Evolutionary conservation across 2,113 vertebrate species (phyloP), one percentile per base, ranked within the genome.

Genomic region (Chascanopsetta lugubris): DNA sequence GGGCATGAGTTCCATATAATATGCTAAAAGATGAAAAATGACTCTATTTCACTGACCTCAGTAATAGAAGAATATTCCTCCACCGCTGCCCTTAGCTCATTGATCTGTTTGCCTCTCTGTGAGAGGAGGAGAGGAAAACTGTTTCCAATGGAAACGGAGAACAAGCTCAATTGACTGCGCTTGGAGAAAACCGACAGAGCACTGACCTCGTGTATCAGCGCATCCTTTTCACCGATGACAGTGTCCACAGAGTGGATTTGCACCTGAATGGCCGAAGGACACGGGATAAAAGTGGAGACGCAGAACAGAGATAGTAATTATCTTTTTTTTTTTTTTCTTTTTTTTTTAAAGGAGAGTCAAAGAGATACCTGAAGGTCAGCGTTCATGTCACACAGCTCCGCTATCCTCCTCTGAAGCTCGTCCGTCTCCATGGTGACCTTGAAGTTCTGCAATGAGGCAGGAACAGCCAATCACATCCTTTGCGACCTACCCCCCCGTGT

Each of bases 11-110:
- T 30, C 4, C 4, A 30, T n/a, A n/a, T n/a, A n/a, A n/a, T n/a
- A n/a, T n/a, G n/a, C n/a, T n/a, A n/a, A n/a, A n/a, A n/a, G n/a
- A n/a, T n/a, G n/a, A n/a, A n/a, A n/a, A n/a, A n/a, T n/a, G n/a
- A n/a, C n/a, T n/a, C n/a, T n/a, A n/a, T n/a, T n/a, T 46, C 2
- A 45, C 76, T 43, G 90, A 96, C 96, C 95, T 98, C 94, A 29
- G 94, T 93, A 51, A 95, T 32, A 0, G 90, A 90, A 2, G 91
- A 90, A 11, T 93, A 95, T 75, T 98, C 95, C 73, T 77, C 83
- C 46, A 97, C 55, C 0, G 92, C 85, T 57, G 88, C 64, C 61
- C 93, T 92, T 30, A 97, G 90, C 34, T 97, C 95, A 58, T 94
- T 87, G 25, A 95, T 93, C 56, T 90, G 89, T 61, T 91, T 79